Evolutionary conservation across 2,797 vertebrate species (phyloP).

Genomic region (Pantherophis vulpinus): DNA sequence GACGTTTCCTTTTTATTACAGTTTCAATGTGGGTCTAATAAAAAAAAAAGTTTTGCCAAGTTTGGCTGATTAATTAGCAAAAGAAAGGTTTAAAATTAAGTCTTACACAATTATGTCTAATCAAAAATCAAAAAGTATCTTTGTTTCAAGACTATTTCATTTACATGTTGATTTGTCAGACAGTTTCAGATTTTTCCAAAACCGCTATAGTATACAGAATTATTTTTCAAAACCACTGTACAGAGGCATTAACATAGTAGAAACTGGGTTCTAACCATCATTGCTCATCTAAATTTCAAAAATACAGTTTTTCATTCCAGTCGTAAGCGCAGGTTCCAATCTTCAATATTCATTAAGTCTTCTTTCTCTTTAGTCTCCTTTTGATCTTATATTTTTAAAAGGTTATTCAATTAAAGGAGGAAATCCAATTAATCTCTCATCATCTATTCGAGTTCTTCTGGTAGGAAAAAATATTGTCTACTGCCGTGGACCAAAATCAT

Average conservation of each 20-base stretch:
- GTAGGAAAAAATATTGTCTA: neutral
- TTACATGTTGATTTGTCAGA: neutral
- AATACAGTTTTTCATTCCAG: neutral
- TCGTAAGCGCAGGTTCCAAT: neutral
- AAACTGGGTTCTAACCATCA: neutral
- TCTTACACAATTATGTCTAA: neutral
- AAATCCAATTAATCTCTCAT: neutral
- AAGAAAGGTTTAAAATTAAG: neutral
- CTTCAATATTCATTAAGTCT: neutral
- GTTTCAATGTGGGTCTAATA: neutral
- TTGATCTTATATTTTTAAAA: constrained; percentile 1
- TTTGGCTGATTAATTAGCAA: neutral
- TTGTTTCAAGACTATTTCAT: neutral
- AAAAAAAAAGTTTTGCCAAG: neutral
- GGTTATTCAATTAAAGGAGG: neutral
- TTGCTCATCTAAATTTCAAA: neutral
- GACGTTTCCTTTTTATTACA: neutral
- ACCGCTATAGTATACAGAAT: neutral
- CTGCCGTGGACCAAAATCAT: neutral
- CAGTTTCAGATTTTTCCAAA: neutral
- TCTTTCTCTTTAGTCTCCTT: neutral
- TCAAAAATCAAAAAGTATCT: neutral
- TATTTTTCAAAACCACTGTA: neutral
- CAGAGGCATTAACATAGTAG: neutral
- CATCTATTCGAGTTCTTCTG: rapidly evolving